Base-by-base conservation (phyloP, 2,113 vertebrate genomes). In the Mustelus asterias region DNA sequence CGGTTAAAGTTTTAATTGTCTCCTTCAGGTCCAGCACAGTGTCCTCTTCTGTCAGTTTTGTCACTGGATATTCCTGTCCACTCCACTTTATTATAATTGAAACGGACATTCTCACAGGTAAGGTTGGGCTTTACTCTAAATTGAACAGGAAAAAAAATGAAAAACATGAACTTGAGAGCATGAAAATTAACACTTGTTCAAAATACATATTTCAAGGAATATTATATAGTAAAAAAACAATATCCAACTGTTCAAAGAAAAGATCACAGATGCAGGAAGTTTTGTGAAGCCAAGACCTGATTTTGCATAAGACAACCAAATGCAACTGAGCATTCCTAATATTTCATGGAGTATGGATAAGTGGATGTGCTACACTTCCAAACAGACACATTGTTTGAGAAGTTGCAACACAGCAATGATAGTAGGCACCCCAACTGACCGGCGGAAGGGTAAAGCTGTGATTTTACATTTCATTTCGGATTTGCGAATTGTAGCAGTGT, bases 71-170 rank as follows among this genome's bases (percentile, higher is more conserved):
- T 96, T 99, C 99, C 97, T 99, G 99, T 44, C 99, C 99, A 94
- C 99, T 98, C 99, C 99, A 99, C 97, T 99, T 99, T 96, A 99
- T 99, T 88, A 99, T 99, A 96, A 99, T 98, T 96, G 99, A 99
- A n/a, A 99, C 98, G 92, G 98, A 98, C 99, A 99, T 99, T 97
- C 95, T 97, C 67, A 72, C 67, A 72, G 41, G 37, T 54, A 95
- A 72, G 3, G 10, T 95, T 11, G 9, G 22, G 94, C 14, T 95
- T 72, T 54, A 72, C 1, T 95, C 67, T 70, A 95, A 7, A 72
- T 16, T 22, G 65, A 70, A 95, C 26, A 29, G 6, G 7, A 26
- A 29, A 20, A 89, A 33, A 89, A 33, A 13, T 80, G 6, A 78
- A 29, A 54, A 89, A 26, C 33, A 60, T 90, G 44, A 44, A 92